A percentile compares a stretch with the other conserved stretches of the same genome.
Conservation (phyloP, 2,888 invertebrate species). For the Uloborus plumipes region DNA sequence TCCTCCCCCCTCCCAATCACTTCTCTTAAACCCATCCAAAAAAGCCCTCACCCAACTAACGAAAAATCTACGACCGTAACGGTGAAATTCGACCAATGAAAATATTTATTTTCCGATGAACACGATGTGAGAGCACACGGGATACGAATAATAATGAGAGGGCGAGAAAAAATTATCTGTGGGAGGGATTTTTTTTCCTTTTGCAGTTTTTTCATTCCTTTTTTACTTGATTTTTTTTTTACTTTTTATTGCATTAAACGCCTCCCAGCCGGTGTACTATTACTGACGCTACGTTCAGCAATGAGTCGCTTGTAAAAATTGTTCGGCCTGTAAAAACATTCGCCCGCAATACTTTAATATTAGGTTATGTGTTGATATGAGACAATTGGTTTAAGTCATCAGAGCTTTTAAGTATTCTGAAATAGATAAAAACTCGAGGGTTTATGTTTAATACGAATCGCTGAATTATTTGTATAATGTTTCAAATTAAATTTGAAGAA, state of each 20-base stretch:
- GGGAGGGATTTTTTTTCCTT: slow-evolving; percentile 13
- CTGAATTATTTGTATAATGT: too few species aligned
- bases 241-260: slow-evolving; percentile 26
- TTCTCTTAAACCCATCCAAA: slow-evolving; percentile 2
- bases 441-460: too few species aligned
- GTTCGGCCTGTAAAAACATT: slow-evolving; percentile 57
- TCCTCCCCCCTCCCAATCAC: slow-evolving; percentile 23
- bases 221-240: not conserved
- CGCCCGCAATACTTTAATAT: slow-evolving; percentile 50
- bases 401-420: too few species aligned
- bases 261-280: slow-evolving; percentile 39
- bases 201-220: slow-evolving; percentile 22
- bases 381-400: slow-evolving; percentile 35
- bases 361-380: not conserved
- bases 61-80: slow-evolving; percentile 34
- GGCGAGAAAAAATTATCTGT: slow-evolving; percentile 18
- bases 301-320: slow-evolving; percentile 8
- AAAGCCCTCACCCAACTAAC: slow-evolving; percentile 8
- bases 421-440: too few species aligned
- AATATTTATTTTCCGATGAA: slow-evolving; percentile 60
- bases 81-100: slow-evolving; percentile 61
- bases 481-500: too few species aligned
- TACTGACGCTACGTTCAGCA: slow-evolving; percentile 24
- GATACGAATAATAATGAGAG: slow-evolving; percentile 55
- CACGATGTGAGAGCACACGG: slow-evolving; percentile 38